A percentile compares a stretch with the other conserved stretches of the same genome.
Conservation (phyloP, 2,113 vertebrate genomes). For the Anguilla japonica region DNA sequence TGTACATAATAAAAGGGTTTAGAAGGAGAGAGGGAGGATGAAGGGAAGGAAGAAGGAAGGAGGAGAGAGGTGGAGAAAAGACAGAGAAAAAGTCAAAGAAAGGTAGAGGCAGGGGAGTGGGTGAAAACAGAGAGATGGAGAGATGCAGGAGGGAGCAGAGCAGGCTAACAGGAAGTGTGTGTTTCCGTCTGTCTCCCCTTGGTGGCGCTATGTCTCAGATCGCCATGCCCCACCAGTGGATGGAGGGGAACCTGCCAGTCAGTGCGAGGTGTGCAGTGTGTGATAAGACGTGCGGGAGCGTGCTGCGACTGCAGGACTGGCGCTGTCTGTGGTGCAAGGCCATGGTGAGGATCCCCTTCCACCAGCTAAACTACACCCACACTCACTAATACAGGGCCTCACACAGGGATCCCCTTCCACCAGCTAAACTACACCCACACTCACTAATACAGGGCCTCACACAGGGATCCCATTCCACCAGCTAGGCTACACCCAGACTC, state of each 20-base stretch:
- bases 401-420: neutral
- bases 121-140: neutral
- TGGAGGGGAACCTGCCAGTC: conserved; percentile 95
- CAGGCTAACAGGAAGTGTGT: neutral
- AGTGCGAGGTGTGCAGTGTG: conserved; percentile 97
- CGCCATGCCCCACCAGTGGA: conserved; percentile 97
- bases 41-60: no score
- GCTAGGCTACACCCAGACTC: neutral
- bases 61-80: neutral
- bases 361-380: conserved; percentile 14
- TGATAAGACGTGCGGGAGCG: conserved; percentile 96
- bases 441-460: neutral
- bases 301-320: conserved; percentile 95
- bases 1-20: neutral
- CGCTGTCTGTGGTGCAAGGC: conserved; percentile 98
- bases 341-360: conserved; percentile 76
- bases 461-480: neutral
- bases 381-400: no score
- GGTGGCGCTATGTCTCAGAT: conserved; percentile 68
- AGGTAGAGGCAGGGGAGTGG: neutral
- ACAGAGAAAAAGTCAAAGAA: neutral
- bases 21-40: neutral
- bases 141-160: neutral
- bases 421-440: neutral
- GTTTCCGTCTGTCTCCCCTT: neutral